Evolutionary conservation across 1,140 invertebrate species (phyloP), one percentile per base, ranked within the genome.

Genomic region (Drosophila nigrodunni): DNA sequence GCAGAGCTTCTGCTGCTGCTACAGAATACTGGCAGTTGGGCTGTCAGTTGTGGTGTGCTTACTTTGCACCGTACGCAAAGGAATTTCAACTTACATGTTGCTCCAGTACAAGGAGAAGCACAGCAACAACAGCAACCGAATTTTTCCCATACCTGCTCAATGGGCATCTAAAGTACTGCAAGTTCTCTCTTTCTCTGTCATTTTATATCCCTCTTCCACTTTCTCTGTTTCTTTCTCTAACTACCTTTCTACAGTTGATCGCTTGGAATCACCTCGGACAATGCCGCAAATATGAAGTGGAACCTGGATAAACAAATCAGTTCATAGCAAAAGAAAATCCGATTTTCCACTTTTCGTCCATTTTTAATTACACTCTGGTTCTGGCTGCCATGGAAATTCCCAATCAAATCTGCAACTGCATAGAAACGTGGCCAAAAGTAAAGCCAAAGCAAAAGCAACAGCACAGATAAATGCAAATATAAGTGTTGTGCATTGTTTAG

Each of bases 401-500:
- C 62, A 65, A 65, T 65, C 50, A 65, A 62, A 21, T 21, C 8
- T 15, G 46, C 25, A 30, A 30, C 25, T 5, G 25, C 25, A 30
- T 3, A 41, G 21, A 47, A 47, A 13, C 39, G 7, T 9, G 34
- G 11, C 8, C 3, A 49, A 58, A 9, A 41, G 34, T 8, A 34
- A 8, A 50, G 57, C 10, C 18, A 37, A 41, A n/a, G 37, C 37
- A 54, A 37, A 30, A 30, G 11, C 25, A 44, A 65, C 35, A 25
- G 49, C 47, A 58, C 37, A 72, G 60, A 41, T 65, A 76, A 72
- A 76, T 72, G 69, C 55, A 69, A 69, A 61, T 66, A 76, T 52
- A 68, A 77, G 70, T 73, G 58, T 58, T 77, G 58, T 73, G 70
- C 65, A 78, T 78, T 70, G 72, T 75, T 70, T 70, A 61, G 60